A percentile compares a stretch with the other conserved stretches of the same genome.
Evolutionary conservation across 2,797 vertebrate species (phyloP).

Genomic region (Acanthurus lineatus): DNA sequence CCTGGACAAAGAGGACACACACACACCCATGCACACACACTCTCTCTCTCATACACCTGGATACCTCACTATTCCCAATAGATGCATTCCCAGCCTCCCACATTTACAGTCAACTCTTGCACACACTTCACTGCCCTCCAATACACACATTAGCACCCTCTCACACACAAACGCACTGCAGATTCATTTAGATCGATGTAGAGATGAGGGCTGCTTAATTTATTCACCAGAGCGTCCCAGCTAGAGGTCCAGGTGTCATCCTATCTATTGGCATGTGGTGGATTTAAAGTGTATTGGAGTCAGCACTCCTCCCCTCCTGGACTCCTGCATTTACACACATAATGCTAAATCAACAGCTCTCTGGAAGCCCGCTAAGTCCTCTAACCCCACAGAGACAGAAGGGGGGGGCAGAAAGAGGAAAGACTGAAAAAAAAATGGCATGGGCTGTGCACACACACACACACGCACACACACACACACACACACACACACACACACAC

Average conservation of each 20-base stretch:
- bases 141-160: conserved; percentile 20
- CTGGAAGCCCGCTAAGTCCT: conserved; percentile 64
- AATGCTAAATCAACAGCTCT: conserved; percentile 80
- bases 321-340: conserved; percentile 72
- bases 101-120: conserved; percentile 24
- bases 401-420: conserved; percentile 27
- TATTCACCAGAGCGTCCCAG: conserved; percentile 68
- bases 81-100: conserved; percentile 10
- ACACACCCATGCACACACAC: conserved; percentile 18
- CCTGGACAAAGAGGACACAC: conserved; percentile 16
- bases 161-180: conserved; percentile 10
- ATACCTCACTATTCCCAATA: background rate
- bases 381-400: conserved; percentile 57
- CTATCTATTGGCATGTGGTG: conserved; percentile 77
- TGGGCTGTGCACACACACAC: background rate
- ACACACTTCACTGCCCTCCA: conserved; percentile 6
- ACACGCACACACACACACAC: conserved; percentile 5
- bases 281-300: conserved; percentile 79
- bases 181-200: conserved; percentile 63
- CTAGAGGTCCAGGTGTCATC: conserved; percentile 77
- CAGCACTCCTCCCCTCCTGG: conserved; percentile 70
- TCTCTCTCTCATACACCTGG: background rate
- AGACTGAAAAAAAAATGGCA: conserved; percentile 34
- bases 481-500: background rate
- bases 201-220: conserved; percentile 73